Evolutionary conservation across 2,113 vertebrate genomes (phyloP).

Genomic region (Halichoerus grypus): DNA sequence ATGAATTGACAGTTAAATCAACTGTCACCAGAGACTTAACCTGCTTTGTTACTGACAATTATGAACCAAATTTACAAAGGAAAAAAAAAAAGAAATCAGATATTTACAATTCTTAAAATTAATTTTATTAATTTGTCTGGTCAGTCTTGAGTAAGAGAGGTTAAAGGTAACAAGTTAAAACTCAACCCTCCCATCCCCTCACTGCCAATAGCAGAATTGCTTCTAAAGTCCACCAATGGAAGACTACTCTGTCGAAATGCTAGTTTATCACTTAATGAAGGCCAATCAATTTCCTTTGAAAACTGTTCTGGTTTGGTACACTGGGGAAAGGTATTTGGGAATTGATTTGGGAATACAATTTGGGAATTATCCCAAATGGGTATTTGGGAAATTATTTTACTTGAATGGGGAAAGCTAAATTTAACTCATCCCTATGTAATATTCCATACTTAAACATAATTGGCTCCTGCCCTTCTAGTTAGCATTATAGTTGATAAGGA

Average conservation of each 20-base stretch:
- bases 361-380: neutral
- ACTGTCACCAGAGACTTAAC: neutral
- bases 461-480: neutral
- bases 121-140: neutral
- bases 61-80: neutral
- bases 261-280: slow-evolving; percentile 14
- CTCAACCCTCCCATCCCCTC: neutral
- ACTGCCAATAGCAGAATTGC: neutral
- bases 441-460: neutral
- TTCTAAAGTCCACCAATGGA: neutral
- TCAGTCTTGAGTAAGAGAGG: neutral
- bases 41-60: neutral
- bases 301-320: neutral
- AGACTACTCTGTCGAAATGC: neutral
- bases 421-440: neutral
- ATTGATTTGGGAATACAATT: neutral
- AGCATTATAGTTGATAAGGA: neutral
- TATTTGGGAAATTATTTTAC: neutral
- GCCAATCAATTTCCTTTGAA: neutral
- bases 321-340: neutral
- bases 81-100: neutral
- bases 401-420: neutral
- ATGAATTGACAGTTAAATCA: neutral
- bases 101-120: neutral
- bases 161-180: neutral